Conservation (phyloP, 2,888 invertebrate genomes). For the Monochamus alternatus region DNA sequence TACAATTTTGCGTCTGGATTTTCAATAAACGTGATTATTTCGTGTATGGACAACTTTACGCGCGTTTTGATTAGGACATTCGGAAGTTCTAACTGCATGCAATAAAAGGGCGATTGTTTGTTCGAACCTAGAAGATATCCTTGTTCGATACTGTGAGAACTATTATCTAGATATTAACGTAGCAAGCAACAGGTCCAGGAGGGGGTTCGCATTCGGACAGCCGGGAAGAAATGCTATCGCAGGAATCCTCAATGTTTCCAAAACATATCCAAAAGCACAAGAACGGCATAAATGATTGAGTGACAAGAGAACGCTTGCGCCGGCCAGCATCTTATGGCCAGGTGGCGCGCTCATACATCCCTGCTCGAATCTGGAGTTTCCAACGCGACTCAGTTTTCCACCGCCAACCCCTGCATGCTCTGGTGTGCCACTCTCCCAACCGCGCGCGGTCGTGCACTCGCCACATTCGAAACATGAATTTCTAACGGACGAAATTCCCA, state of each 20-base stretch:
- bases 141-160: constrained; percentile 15
- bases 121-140: background rate
- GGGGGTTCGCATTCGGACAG: constrained; percentile 18
- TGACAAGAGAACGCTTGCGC: constrained; percentile 60
- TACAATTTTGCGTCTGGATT: too few species aligned
- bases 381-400: constrained; percentile 64
- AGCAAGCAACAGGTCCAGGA: constrained; percentile 28
- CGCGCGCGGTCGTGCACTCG: constrained; percentile 46
- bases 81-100: background rate
- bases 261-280: constrained; percentile 50
- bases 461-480: constrained; percentile 47
- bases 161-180: constrained; percentile 31
- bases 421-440: constrained; percentile 38
- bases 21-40: too few species aligned
- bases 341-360: constrained; percentile 67
- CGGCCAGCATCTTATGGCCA: constrained; percentile 68
- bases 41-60: background rate
- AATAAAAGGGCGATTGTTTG: constrained; percentile 1
- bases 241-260: constrained; percentile 40
- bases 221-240: constrained; percentile 31
- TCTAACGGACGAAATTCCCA: constrained; percentile 22
- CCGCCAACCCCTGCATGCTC: constrained; percentile 55
- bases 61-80: background rate
- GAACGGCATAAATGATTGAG: constrained; percentile 55
- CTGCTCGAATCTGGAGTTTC: constrained; percentile 65